Evolutionary conservation across 2,113 vertebrate species (phyloP), one percentile per base, ranked within the genome.

Genomic region (Perca flavescens): DNA sequence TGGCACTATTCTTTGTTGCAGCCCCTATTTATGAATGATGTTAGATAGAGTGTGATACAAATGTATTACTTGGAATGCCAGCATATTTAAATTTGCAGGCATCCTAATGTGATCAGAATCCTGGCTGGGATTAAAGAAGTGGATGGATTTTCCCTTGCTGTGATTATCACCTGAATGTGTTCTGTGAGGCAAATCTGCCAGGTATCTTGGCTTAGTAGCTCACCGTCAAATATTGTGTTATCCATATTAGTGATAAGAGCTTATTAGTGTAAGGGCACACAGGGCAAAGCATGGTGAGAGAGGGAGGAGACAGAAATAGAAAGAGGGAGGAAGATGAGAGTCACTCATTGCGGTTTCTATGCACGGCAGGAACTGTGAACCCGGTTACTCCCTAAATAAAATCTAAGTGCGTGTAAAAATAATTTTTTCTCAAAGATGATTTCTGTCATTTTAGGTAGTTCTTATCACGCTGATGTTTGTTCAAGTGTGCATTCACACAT

Each of bases 231-330:
- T 66, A 5, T 28, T 53, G 50, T 73, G 80, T 70, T 82, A 65
- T 79, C 77, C 72, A 70, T 77, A 62, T 63, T 50, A 34, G 74
- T 36, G 85, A 88, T 80, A 82, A 86, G 71, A 80, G 78, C 63
- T 79, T 86, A 86, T 86, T 90, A 80, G 74, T 78, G 64, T 77
- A 54, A 77, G 60, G 47, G 14, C 57, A 66, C 28, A 43, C 15
- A 22, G 67, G 50, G 60, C 52, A 58, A 78, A 77, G 76, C 67
- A 74, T 75, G 49, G 63, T 11, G 53, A 67, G 82, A 65, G 77
- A 75, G 69, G 9, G 28, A 68, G 57, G 31, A 68, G 65, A 58
- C 52, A n/a, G 57, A 56, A 22, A 34, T 13, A 17, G 40, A 60
- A 14, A 50, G n/a, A 63, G 43, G 15, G 28, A 17, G 17, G 17